Conservation (phyloP, 2,888 invertebrate genomes). For the Melanostoma mellinum region DNA sequence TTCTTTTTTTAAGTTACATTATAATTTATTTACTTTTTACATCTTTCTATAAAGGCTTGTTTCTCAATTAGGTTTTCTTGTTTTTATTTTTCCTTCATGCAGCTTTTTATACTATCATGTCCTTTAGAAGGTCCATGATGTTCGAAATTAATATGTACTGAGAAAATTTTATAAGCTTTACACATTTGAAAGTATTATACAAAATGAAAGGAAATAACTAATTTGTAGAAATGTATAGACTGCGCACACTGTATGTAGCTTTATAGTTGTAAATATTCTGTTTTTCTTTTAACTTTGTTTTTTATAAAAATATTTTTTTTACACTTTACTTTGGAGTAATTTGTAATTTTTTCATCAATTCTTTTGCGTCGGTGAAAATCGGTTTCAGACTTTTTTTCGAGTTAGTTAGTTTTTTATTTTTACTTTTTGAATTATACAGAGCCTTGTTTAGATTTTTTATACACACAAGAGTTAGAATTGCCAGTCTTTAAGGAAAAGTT, state of each 20-base stretch:
- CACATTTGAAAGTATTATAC: constrained; percentile 1
- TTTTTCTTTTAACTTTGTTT: constrained; percentile 23
- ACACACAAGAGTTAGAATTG: background rate
- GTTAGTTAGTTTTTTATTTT: constrained; percentile 42
- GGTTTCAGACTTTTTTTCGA: constrained; percentile 68
- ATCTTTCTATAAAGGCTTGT: constrained; percentile 68
- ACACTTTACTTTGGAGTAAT: background rate
- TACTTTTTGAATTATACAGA: constrained; percentile 11
- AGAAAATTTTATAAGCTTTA: background rate
- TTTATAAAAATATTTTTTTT: constrained; percentile 50
- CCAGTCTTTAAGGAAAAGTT: background rate
- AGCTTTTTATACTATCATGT: constrained; percentile 34
- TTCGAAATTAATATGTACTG: constrained; percentile 13
- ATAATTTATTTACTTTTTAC: constrained; percentile 70
- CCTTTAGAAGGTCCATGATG: constrained; percentile 31
- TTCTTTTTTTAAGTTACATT: constrained; percentile 22
- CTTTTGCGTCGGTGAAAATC: constrained; percentile 66
- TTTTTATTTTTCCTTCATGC: constrained; percentile 2
- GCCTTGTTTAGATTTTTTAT: constrained; percentile 12
- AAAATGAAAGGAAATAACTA: constrained; percentile 19
- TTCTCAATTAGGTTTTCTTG: constrained; percentile 52
- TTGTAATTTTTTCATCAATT: constrained; percentile 56
- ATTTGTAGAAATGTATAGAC: constrained; percentile 8
- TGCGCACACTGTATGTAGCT: constrained; percentile 23
- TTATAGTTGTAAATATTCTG: background rate